A percentile compares a stretch with the other conserved stretches of the same genome.
Evolutionary conservation across 2,797 vertebrate genomes (phyloP).

Genomic region (Hybognathus amarus): DNA sequence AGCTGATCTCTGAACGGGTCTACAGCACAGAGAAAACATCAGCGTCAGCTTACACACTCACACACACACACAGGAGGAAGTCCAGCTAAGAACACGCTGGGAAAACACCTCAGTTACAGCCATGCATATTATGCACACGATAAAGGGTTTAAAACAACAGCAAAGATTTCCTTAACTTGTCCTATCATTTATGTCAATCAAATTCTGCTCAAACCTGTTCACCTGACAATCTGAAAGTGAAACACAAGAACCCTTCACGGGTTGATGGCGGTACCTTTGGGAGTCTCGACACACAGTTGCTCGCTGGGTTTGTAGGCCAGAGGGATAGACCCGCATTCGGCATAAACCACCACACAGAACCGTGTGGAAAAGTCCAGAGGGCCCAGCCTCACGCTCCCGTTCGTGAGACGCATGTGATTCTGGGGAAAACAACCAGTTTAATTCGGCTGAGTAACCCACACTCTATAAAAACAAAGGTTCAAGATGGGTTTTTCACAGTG

Average conservation of each 20-base stretch:
- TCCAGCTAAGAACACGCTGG: not conserved
- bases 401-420: not conserved
- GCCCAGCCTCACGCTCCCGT: conserved; percentile 24
- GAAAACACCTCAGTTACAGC: conserved; percentile 12
- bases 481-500: no score
- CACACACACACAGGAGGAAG: conserved; percentile 34
- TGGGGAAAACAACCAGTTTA: not conserved
- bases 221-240: not conserved
- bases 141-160: conserved; percentile 1
- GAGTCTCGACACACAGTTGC: conserved; percentile 39
- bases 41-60: not conserved
- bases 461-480: no score
- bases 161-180: not conserved
- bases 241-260: not conserved
- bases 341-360: conserved; percentile 51
- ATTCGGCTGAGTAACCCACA: not conserved
- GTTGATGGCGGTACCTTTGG: conserved; percentile 44
- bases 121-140: not conserved
- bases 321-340: not conserved
- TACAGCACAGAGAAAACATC: conserved; percentile 18
- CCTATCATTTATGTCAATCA: not conserved
- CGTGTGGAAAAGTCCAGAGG: conserved; percentile 46
- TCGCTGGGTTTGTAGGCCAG: conserved; percentile 2
- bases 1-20: conserved; percentile 54
- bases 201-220: conserved; percentile 23